phyloP scores from a whole-genome alignment of 2,888 invertebrate genomes.

The Cylindroiulus punctatus region DNA sequence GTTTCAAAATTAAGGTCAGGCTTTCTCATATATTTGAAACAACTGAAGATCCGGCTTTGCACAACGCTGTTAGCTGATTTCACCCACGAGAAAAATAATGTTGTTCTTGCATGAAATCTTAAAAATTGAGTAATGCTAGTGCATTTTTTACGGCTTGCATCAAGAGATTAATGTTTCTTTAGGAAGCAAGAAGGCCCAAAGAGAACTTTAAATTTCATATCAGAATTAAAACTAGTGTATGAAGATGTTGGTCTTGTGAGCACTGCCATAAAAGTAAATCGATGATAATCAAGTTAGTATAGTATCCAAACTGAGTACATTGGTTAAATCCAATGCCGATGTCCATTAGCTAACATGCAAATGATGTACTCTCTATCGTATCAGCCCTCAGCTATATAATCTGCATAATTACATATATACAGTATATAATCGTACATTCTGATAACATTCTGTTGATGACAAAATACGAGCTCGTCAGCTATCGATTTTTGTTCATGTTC shows the following conservation, averaged over 20 bases:
- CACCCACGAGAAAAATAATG: background rate
- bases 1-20: conserved; percentile 14
- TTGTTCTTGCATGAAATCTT: background rate
- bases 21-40: background rate
- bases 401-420: background rate
- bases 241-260: background rate
- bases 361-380: background rate
- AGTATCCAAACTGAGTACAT: background rate
- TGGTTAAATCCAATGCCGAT: conserved; percentile 1
- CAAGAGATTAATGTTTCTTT: background rate
- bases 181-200: background rate
- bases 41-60: background rate
- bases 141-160: background rate
- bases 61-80: background rate
- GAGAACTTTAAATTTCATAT: background rate
- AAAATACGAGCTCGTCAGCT: conserved; percentile 14
- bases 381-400: conserved; percentile 24
- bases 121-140: background rate
- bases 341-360: conserved; percentile 26
- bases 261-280: background rate
- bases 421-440: background rate
- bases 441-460: conserved; percentile 7
- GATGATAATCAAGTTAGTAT: conserved; percentile 4
- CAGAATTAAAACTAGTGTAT: background rate
- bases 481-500: conserved; percentile 13